Evolutionary conservation across 2,888 invertebrate genomes (phyloP), one percentile per base, ranked within the genome.

Genomic region (Limnephilus marmoratus): DNA sequence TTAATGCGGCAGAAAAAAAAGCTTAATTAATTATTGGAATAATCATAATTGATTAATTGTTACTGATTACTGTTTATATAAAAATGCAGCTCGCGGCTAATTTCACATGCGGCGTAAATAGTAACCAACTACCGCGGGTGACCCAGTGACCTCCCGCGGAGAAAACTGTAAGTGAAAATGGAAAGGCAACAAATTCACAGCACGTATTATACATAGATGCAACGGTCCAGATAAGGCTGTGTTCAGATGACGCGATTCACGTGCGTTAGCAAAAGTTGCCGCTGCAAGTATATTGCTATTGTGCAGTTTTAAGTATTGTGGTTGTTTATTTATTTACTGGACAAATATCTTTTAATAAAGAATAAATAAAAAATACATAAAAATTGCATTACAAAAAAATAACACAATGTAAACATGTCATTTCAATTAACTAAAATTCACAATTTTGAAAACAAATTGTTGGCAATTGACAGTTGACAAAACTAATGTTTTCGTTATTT

Each of bases 141-240:
- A 86, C 86, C 86, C 29, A 86, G 41, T 86, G 86, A 86, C 86
- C 86, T 45, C 45, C n/a, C 41, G 24, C 86, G 49, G 86, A 86
- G 86, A 86, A 83, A 86, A 86, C 49, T 86, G 86, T 86, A 86
- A 86, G 86, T 86, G 86, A 86, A 86, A 86, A 86, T 86, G 86
- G 86, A 86, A 86, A 86, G 86, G 86, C 86, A 45, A 49, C 86
- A 29, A 24, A 45, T 29, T 9, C n/a, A 34, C 82, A 37, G 24
- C 34, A 68, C 24, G 68, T 68, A 68, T 68, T 68, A 68, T 9
- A n/a, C n/a, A 24, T 68, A 68, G n/a, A 68, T 68, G 68, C 9
- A 68, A 68, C 24, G 68, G 24, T 68, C 68, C 24, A 68, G 68
- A n/a, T 68, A 68, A 68, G 68, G 68, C 68, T 68, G 68, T 24